Percentiles rank a stretch among this genome's conserved stretches.
Conservation (phyloP, 2,888 invertebrate genomes). For the Lasioglossum morio region DNA sequence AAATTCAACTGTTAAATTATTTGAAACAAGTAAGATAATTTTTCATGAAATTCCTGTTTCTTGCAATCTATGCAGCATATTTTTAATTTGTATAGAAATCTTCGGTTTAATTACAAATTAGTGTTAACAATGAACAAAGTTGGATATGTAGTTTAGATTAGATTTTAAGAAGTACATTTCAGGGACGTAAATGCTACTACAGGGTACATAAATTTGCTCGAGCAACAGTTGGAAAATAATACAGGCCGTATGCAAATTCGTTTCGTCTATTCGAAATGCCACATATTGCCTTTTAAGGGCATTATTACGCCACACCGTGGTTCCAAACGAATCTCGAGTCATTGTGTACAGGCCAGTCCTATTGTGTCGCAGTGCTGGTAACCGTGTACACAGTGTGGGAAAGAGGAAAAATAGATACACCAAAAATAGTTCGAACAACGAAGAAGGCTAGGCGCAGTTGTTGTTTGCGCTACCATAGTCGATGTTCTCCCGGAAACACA, state of each 20-base stretch:
- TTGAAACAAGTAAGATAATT: neutral
- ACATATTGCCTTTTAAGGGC: slow-evolving; percentile 44
- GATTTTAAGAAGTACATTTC: neutral
- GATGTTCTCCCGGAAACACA: slow-evolving; percentile 60
- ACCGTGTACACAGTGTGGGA: slow-evolving; percentile 43
- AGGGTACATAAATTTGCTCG: slow-evolving; percentile 37
- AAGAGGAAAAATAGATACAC: slow-evolving; percentile 49
- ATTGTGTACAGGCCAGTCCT: slow-evolving; percentile 29
- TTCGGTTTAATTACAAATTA: neutral
- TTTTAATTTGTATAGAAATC: neutral
- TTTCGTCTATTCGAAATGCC: slow-evolving; percentile 51
- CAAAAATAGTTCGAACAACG: slow-evolving; percentile 35
- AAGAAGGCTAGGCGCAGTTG: slow-evolving; percentile 53
- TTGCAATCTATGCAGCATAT: neutral
- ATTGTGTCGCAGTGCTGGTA: slow-evolving; percentile 46
- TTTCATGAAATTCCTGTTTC: neutral
- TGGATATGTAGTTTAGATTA: neutral
- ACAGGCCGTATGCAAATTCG: slow-evolving; percentile 29
- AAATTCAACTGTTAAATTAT: neutral
- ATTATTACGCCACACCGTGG: slow-evolving; percentile 42
- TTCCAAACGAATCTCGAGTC: slow-evolving; percentile 3
- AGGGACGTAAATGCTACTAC: neutral
- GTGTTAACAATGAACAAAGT: neutral
- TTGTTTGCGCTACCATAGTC: slow-evolving; percentile 62
- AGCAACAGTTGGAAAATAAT: slow-evolving; percentile 23